Base-by-base conservation (phyloP, 2,888 invertebrate genomes). In the Caradrina kadenii region DNA sequence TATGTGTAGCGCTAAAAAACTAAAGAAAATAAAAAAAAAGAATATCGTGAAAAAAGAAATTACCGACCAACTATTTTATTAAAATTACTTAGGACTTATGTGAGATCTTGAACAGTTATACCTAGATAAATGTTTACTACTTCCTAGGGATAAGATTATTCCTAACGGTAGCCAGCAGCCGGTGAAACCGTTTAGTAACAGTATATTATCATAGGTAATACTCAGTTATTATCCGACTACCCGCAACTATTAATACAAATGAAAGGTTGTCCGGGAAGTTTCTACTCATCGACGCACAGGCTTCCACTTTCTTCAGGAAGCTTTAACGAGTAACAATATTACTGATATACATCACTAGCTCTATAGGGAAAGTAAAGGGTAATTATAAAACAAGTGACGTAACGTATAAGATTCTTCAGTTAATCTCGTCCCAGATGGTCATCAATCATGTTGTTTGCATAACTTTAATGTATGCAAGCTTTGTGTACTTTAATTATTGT, bases 271-370 rank as follows among this genome's bases (percentile, higher is more conserved):
- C 48, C 50, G 66, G 69, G 68, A 73, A 83, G 80, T 88, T 88
- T 87, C 85, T 81, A 69, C 69, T 75, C 74, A 76, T 82, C 64
- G 76, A 68, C 68, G 61, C 66, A 59, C 67, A 79, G 72, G 63
- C 63, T 67, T 69, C 80, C 69, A 80, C 89, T 91, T 91, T 91
- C 90, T 82, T 87, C 84, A 86, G 86, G 88, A 90, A 88, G 76
- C 67, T 58, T 64, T 69, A 69, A 73, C 58, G 19, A 73, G 17
- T 56, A 59, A 65, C 59, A 63, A 62, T 50, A 54, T 35, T 21
- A 13, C 7, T 22, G 45, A 62, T 68, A 63, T 71, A 42, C 50
- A 69, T 65, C 45, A 58, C 35, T 19, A 52, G 35, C 26, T 55
- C 3, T 45, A 13, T 53, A 76, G 39, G 55, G 69, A 79, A 81